phyloP scores from a whole-genome alignment of 2,888 invertebrate species.

The Polyommatus icarus region DNA sequence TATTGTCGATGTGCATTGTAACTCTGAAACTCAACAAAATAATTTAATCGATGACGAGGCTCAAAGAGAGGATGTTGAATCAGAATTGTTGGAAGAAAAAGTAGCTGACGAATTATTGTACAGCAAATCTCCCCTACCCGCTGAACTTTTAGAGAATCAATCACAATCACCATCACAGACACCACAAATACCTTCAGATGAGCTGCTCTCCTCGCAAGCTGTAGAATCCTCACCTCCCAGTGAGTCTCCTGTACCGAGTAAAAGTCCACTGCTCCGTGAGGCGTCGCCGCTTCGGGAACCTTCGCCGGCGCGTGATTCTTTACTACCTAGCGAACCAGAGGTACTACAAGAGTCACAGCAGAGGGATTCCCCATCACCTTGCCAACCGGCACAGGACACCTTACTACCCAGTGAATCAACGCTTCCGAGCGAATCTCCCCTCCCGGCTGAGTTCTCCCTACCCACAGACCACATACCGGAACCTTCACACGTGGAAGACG shows the following conservation, averaged over 20 bases:
- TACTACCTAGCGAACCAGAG: constrained; percentile 40
- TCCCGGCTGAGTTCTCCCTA: constrained; percentile 39
- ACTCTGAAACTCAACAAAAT: constrained; percentile 41
- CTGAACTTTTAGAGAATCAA: not conserved
- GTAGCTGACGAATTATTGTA: constrained; percentile 33
- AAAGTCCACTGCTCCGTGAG: constrained; percentile 41
- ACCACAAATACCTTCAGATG: constrained; percentile 7
- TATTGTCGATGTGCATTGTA: constrained; percentile 50
- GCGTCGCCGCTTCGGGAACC: constrained; percentile 46
- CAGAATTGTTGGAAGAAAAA: constrained; percentile 33
- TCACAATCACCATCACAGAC: not conserved
- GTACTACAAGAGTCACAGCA: constrained; percentile 42
- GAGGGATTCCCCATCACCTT: constrained; percentile 34
- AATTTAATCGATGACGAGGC: constrained; percentile 35
- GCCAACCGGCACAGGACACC: constrained; percentile 41
- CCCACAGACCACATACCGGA: constrained; percentile 35
- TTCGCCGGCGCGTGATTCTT: constrained; percentile 43
- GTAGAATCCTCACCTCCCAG: constrained; percentile 32
- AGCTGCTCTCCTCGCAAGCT: constrained; percentile 7
- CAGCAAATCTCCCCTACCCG: constrained; percentile 40
- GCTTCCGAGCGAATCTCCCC: constrained; percentile 34
- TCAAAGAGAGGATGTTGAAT: constrained; percentile 8
- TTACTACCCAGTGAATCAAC: constrained; percentile 48
- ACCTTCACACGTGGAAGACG: not conserved
- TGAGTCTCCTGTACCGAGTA: constrained; percentile 47